Conservation (phyloP, 30 jellyfish, hydroid and myxozoan genomes). For the Aurelia sp. region DNA sequence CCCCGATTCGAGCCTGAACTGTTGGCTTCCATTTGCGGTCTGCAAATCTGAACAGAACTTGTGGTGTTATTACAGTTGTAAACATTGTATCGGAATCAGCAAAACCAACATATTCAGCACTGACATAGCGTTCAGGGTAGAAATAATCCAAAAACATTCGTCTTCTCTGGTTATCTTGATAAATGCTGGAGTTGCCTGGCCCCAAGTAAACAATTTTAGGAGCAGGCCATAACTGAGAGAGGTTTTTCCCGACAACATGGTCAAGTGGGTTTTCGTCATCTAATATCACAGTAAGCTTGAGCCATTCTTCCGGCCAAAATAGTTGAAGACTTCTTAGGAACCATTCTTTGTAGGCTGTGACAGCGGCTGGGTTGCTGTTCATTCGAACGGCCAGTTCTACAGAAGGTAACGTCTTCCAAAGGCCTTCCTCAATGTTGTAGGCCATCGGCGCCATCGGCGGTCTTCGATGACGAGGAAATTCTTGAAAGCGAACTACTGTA, state of each 20-base stretch:
- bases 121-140: slow-evolving; percentile 8
- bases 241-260: slow-evolving; percentile 27
- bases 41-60: background rate
- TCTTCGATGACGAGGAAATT: no score
- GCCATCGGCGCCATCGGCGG: no score
- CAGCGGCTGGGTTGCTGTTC: background rate
- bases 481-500: no score
- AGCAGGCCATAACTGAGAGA: background rate
- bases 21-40: slow-evolving; percentile 3
- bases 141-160: slow-evolving; percentile 22
- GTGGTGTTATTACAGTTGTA: slow-evolving; percentile 32
- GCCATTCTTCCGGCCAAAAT: slow-evolving; percentile 31
- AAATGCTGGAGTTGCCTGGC: slow-evolving; percentile 7
- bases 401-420: background rate
- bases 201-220: slow-evolving; percentile 29
- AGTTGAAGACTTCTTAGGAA: slow-evolving; percentile 7
- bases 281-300: slow-evolving; percentile 7
- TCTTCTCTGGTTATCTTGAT: background rate
- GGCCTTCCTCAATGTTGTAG: background rate
- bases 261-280: slow-evolving; percentile 28
- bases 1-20: background rate
- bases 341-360: background rate
- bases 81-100: slow-evolving; percentile 61
- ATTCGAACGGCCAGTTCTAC: background rate
- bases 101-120: slow-evolving; percentile 53